A percentile compares a stretch with the other conserved stretches of the same genome.
phyloP scores from a whole-genome alignment of 2,888 invertebrate species.

The Amiota mariae region DNA sequence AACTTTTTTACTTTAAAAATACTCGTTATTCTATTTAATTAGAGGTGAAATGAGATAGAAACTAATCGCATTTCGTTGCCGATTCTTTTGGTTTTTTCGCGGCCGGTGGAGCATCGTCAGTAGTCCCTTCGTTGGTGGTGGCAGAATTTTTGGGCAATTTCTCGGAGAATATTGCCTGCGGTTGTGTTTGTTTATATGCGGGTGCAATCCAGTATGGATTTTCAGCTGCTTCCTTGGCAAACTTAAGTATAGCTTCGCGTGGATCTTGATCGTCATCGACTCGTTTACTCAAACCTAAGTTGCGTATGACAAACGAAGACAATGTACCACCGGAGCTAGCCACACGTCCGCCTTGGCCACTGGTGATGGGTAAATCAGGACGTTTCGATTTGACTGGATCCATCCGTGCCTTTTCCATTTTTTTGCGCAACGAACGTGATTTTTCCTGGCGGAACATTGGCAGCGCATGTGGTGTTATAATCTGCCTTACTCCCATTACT shows the following conservation, averaged over 20 bases:
- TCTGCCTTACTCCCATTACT: conserved; percentile 90
- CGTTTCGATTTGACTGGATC: conserved; percentile 88
- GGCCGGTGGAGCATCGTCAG: conserved; percentile 56
- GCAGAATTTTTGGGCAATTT: conserved; percentile 42
- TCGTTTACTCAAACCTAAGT: conserved; percentile 92
- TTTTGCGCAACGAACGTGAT: conserved; percentile 89
- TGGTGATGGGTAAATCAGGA: conserved; percentile 90
- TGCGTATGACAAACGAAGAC: conserved; percentile 96
- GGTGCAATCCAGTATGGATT: conserved; percentile 98
- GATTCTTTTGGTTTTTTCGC: conserved; percentile 67
- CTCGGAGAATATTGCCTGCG: conserved; percentile 85
- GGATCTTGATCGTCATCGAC: conserved; percentile 96
- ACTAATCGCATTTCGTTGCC: neutral
- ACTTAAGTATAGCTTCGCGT: conserved; percentile 93
- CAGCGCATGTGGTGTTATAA: conserved; percentile 96
- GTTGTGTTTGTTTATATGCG: conserved; percentile 92
- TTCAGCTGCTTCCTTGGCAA: conserved; percentile 94
- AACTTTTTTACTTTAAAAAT: neutral
- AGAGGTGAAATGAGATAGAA: neutral
- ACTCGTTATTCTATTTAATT: neutral
- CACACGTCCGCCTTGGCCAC: conserved; percentile 93
- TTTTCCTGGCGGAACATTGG: conserved; percentile 95
- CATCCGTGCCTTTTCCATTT: conserved; percentile 91
- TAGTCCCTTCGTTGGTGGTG: neutral
- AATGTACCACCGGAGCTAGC: conserved; percentile 93